phyloP scores from a whole-genome alignment of 2,888 invertebrate genomes.

The Scaptomyza cyrtandrae region DNA sequence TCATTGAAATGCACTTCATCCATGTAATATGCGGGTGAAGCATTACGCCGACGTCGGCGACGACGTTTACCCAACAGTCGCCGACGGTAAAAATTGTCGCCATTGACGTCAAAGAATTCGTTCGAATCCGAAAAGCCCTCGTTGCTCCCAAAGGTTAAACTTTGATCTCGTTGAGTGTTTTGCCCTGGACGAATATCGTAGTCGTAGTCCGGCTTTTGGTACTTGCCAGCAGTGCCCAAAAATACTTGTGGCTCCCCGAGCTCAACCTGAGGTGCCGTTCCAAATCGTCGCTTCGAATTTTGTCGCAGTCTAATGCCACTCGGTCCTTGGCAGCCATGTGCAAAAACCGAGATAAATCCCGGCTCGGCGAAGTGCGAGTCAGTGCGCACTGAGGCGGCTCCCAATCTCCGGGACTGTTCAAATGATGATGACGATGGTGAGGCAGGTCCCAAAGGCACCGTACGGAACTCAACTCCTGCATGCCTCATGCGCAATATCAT shows the following conservation, averaged over 20 bases:
- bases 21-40: constrained; percentile 12
- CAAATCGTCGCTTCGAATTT: constrained; percentile 82
- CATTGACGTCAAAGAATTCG: constrained; percentile 57
- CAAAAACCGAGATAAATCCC: constrained; percentile 93
- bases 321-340: constrained; percentile 90
- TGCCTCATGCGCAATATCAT: constrained; percentile 91
- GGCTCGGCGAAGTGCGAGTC: constrained; percentile 94
- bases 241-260: constrained; percentile 73
- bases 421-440: constrained; percentile 48
- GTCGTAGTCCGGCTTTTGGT: constrained; percentile 71
- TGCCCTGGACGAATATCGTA: constrained; percentile 78
- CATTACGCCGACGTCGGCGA: constrained; percentile 59
- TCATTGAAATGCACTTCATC: constrained; percentile 80
- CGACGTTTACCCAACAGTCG: constrained; percentile 58
- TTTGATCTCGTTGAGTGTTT: constrained; percentile 55
- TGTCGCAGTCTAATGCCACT: constrained; percentile 80
- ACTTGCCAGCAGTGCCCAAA: constrained; percentile 64
- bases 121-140: constrained; percentile 53
- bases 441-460: constrained; percentile 86
- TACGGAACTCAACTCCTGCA: constrained; percentile 92
- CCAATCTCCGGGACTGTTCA: constrained; percentile 78
- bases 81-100: constrained; percentile 70
- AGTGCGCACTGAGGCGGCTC: constrained; percentile 86
- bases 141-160: constrained; percentile 53
- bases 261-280: constrained; percentile 53